A percentile compares a stretch with the other conserved stretches of the same genome.
Evolutionary conservation across 2,888 invertebrate genomes (phyloP).

Genomic region (Pheosia gnoma): DNA sequence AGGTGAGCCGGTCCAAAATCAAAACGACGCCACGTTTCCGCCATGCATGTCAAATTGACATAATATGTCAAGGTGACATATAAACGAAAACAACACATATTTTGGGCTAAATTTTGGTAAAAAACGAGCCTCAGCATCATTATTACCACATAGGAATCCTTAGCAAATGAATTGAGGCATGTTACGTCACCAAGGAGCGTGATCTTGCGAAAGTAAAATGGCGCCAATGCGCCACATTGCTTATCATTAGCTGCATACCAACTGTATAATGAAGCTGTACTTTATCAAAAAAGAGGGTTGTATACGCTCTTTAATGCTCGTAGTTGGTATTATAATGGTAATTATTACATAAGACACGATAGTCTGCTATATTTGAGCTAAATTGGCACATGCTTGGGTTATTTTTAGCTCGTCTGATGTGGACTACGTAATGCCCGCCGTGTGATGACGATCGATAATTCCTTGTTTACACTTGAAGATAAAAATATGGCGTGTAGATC

Average conservation of each 20-base stretch:
- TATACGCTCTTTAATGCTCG: background rate
- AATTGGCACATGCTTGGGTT: conserved; percentile 72
- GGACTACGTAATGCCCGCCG: conserved; percentile 43
- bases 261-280: conserved; percentile 1
- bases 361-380: conserved; percentile 18
- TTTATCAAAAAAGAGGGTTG: background rate
- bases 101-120: conserved; percentile 48
- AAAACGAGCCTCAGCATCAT: conserved; percentile 42
- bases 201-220: conserved; percentile 77
- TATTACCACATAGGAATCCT: conserved; percentile 30
- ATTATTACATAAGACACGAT: conserved; percentile 33
- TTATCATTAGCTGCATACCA: conserved; percentile 33
- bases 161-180: conserved; percentile 55
- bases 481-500: conserved; percentile 13
- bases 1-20: conserved; percentile 72
- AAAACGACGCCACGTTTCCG: conserved; percentile 83
- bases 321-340: conserved; percentile 8
- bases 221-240: conserved; percentile 71
- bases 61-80: conserved; percentile 83
- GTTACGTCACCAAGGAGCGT: conserved; percentile 76
- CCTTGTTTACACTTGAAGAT: conserved; percentile 14
- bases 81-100: conserved; percentile 76
- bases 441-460: conserved; percentile 54
- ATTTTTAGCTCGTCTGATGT: conserved; percentile 68
- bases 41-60: conserved; percentile 83